Base-by-base conservation (phyloP, 2,888 invertebrate genomes). In the Scaptodrosophila latifasciaeformis region DNA sequence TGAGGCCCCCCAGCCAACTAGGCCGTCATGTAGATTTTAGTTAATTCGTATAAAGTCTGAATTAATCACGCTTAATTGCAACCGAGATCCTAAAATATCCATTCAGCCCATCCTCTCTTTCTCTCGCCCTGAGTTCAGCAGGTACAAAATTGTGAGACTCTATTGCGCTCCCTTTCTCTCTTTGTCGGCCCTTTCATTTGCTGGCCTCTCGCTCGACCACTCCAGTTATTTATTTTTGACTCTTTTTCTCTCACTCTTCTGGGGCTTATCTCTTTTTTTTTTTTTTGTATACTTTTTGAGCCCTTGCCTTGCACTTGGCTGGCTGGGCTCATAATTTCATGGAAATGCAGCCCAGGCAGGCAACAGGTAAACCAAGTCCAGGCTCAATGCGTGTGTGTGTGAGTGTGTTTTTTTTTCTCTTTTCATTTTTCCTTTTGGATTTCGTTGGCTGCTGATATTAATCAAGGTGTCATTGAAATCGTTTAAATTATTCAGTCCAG, bases 401-500 rank as follows among this genome's bases (percentile, higher is more conserved):
- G n/a, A n/a, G n/a, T n/a, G n/a, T n/a, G n/a, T n/a, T n/a, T 49
- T 39, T 45, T 43, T 19, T 2, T 48, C 18, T 43, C 34, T 24
- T 18, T 17, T 15, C n/a, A 50, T 47, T 61, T 43, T 18, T 45
- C 37, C 27, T 54, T 39, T 27, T 37, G 12, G 34, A 37, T 39
- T n/a, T n/a, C n/a, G 62, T 48, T 9, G 40, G 19, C 21, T 60
- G 60, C 74, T 83, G 79, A 83, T 82, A 82, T 83, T 83, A 82
- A 82, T 82, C 82, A 82, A 81, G 76, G 83, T 83, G 84, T 83
- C 83, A 82, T 82, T 83, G 82, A 79, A 82, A 82, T 83, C 77
- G 81, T 82, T 82, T 82, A 82, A 82, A 80, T 82, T 82, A 81
- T 79, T 76, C 79, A 82, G 59, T 54, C 45, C 51, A 51, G 50